Percentiles rank a stretch among this genome's conserved stretches.
phyloP scores from a whole-genome alignment of 1,140 invertebrate genomes.

The Psilanteris sp. region DNA sequence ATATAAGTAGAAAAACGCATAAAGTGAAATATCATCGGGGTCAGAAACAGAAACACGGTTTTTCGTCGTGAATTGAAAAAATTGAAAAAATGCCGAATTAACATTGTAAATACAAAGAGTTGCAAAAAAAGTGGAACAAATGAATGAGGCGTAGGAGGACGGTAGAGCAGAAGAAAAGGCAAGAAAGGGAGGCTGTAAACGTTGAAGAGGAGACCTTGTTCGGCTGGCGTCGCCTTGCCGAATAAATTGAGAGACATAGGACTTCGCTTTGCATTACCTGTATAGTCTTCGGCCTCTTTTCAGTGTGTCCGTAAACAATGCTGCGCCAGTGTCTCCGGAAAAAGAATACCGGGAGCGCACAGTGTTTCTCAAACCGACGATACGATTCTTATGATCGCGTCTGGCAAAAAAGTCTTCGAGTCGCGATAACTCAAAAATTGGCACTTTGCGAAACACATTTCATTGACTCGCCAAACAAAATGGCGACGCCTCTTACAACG shows the following conservation, averaged over 20 bases:
- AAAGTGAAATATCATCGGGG: slow-evolving; percentile 4
- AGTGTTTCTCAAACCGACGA: slow-evolving; percentile 32
- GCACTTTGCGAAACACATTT: too few species aligned
- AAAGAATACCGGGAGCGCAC: slow-evolving; percentile 10
- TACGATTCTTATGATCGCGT: too few species aligned
- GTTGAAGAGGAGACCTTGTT: too few species aligned
- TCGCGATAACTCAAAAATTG: too few species aligned
- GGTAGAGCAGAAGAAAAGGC: background rate
- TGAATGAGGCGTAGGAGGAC: slow-evolving; percentile 14
- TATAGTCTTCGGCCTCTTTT: slow-evolving; percentile 48
- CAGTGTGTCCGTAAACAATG: slow-evolving; percentile 48
- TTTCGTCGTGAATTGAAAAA: too few species aligned
- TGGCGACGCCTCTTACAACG: too few species aligned
- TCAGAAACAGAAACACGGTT: too few species aligned
- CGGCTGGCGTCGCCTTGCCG: slow-evolving; percentile 40
- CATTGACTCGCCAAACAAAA: background rate
- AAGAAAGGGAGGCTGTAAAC: slow-evolving; percentile 9
- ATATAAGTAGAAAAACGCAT: background rate
- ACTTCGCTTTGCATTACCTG: slow-evolving; percentile 46
- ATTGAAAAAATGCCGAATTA: slow-evolving; percentile 40
- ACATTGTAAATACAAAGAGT: slow-evolving; percentile 40
- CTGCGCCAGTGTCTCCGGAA: slow-evolving; percentile 30
- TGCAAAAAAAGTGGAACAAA: slow-evolving; percentile 23
- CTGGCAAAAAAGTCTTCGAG: too few species aligned
- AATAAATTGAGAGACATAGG: slow-evolving; percentile 52